Evolutionary conservation across 2,797 vertebrate species (phyloP), one percentile per base, ranked within the genome.

Genomic region (Alfaro cultratus): DNA sequence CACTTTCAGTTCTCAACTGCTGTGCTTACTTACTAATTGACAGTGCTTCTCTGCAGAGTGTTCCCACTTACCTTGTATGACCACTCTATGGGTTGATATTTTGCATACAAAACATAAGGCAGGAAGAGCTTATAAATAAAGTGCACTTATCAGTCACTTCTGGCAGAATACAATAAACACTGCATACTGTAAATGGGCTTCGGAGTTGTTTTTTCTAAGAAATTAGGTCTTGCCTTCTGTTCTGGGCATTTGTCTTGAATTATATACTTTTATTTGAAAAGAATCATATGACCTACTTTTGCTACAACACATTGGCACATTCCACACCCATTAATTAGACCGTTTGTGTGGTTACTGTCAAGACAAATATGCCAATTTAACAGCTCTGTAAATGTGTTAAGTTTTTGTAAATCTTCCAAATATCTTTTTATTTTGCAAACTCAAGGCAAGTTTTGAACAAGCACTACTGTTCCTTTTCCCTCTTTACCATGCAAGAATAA

Each of bases 401-500:
- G 73, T 79, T 88, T 79, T 39, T 71, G 34, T 53, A 62, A 76
- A 77, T 85, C 78, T 73, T 81, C 46, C 41, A 51, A 83, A 80
- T 57, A 70, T 76, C 67, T 77, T 78, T 85, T 82, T 83, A 80
- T 87, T 89, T 88, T 64, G 64, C 70, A 88, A 85, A 82, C 77
- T 82, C 0, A 6, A 36, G 23, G 31, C 83, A 88, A 87, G 80
- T 88, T 83, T 90, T 67, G 26, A 88, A 87, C 78, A 80, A 82
- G 49, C 2, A 79, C 85, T 88, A 84, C 81, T 87, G 87, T 89
- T 90, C 85, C 76, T 80, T 72, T 90, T 86, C 74, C 87, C 88
- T 86, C 90, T 93, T 94, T 92, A 81, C 75, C 82, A 71, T 82
- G 89, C 87, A 87, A 89, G 88, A 92, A 82, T 93, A 94, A 94